A percentile compares a stretch with the other conserved stretches of the same genome.
Conservation (phyloP, 1,140 invertebrate species). For the Mylabris phalerata region DNA sequence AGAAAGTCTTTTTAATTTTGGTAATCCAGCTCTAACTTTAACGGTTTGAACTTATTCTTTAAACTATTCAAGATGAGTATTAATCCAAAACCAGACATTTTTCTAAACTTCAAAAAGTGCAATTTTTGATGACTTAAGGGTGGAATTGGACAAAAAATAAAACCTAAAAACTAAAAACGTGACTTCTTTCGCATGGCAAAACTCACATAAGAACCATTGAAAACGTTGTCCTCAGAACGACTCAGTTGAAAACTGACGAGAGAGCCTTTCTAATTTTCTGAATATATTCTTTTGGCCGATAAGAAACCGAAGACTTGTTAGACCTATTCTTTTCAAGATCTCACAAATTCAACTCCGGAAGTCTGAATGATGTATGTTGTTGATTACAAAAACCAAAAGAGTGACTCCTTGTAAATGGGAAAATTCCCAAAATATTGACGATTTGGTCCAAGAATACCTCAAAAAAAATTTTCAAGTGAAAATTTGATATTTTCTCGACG, state of each 20-base stretch:
- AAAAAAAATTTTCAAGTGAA: not conserved
- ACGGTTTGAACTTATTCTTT: no score
- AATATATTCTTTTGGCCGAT: not conserved
- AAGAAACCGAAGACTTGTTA: not conserved
- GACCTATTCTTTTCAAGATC: not conserved
- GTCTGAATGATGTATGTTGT: not conserved
- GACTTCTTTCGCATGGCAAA: constrained; percentile 64
- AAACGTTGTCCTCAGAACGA: not conserved
- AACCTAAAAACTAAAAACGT: constrained; percentile 61
- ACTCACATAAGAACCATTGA: constrained; percentile 56
- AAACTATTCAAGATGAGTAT: constrained; percentile 63
- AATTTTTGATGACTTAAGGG: constrained; percentile 64
- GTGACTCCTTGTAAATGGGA: not conserved
- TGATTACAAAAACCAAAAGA: not conserved
- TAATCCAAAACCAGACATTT: constrained; percentile 64
- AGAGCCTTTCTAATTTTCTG: not conserved
- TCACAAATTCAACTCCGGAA: not conserved
- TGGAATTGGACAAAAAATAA: no score
- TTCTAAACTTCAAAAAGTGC: constrained; percentile 46
- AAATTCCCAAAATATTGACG: not conserved
- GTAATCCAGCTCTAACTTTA: no score
- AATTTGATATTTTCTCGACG: not conserved
- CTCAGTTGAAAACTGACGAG: not conserved
- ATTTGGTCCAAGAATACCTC: not conserved
- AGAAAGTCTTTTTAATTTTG: no score